Evolutionary conservation across 2,113 vertebrate species (phyloP).

Genomic region (Gorsachius goisagi): DNA sequence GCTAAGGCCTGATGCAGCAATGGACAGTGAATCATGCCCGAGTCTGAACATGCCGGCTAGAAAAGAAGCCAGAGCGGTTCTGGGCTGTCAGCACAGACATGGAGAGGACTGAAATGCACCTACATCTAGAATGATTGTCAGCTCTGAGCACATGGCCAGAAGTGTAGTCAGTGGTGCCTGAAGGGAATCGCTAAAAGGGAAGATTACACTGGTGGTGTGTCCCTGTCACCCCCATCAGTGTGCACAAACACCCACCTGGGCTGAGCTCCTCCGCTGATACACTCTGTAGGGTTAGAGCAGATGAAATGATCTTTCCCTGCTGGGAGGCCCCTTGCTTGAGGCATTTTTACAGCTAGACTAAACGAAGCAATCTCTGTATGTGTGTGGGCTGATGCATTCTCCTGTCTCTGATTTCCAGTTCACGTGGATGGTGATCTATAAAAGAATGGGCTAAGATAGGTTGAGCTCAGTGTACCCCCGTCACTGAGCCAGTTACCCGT

Average conservation of each 20-base stretch:
- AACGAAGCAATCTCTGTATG: neutral
- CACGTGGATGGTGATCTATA: constrained; percentile 20
- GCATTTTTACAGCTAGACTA: constrained; percentile 30
- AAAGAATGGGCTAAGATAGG: constrained; percentile 17
- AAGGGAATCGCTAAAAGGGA: neutral
- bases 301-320: constrained; percentile 25
- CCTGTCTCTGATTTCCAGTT: constrained; percentile 28
- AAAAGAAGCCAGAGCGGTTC: neutral
- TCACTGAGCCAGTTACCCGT: neutral
- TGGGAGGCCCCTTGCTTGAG: constrained; percentile 44
- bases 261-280: neutral
- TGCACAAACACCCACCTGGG: neutral
- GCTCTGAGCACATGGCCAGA: neutral
- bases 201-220: neutral
- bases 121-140: neutral
- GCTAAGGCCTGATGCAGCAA: neutral
- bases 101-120: neutral
- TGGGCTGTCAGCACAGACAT: neutral
- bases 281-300: neutral
- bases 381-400: constrained; percentile 49
- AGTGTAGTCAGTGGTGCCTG: neutral
- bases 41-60: neutral
- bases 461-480: neutral
- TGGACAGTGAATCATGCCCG: neutral
- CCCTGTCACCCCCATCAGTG: neutral